These are phyloP conservation scores for Serranochromis macrocephalus DNA, from an alignment of 2,113 vertebrate species.

Conservation along the genomic window DNA sequence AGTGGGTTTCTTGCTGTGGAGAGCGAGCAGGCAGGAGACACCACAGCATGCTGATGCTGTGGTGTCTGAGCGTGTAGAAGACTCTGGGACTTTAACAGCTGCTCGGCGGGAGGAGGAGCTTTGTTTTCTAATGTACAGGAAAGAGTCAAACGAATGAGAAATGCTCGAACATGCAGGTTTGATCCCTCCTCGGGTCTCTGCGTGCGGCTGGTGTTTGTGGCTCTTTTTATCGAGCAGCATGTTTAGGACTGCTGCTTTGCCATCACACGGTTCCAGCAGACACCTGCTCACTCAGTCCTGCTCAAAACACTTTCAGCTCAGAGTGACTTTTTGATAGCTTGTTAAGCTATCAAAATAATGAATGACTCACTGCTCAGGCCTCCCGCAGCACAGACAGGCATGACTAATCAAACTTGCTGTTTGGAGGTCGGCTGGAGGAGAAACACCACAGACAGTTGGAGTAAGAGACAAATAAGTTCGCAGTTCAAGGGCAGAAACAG, in stretches of 20 bases:
- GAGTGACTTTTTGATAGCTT: neutral
- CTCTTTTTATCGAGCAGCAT: neutral
- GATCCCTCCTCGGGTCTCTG: fast-evolving
- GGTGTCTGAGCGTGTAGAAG: neutral
- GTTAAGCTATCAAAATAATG: neutral
- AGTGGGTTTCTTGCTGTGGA: neutral
- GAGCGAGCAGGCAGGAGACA: neutral
- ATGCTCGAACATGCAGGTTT: fast-evolving
- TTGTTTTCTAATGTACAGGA: neutral
- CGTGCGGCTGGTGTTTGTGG: neutral
- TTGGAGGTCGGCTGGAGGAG: neutral
- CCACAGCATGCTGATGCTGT: neutral
- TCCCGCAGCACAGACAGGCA: neutral
- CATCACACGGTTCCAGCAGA: neutral
- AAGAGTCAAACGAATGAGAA: neutral
- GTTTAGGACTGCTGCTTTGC: neutral
- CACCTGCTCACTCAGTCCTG: neutral
- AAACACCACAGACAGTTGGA: neutral
- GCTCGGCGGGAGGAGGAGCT: neutral
- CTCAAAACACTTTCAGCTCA: neutral
- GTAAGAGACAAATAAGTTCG: neutral
- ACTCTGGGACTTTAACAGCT: neutral
- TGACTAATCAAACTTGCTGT: neutral
- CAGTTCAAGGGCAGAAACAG: neutral
- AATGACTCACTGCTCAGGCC: neutral